phyloP scores from a whole-genome alignment of 2,113 vertebrate species.

The Oenanthe melanoleuca region DNA sequence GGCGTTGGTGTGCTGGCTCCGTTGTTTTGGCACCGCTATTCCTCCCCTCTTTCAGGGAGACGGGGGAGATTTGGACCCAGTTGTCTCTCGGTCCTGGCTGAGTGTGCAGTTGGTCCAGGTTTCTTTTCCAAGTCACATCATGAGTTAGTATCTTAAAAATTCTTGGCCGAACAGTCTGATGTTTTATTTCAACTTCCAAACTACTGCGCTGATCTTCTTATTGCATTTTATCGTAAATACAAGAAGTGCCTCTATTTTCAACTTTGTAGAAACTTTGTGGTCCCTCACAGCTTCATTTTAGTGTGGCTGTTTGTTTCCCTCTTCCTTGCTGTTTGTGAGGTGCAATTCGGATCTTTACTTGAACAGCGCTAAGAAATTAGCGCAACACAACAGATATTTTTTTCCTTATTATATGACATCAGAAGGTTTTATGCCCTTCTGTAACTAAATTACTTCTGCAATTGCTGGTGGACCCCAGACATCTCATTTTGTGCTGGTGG shows the following conservation, averaged over 20 bases:
- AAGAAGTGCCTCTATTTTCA: neutral
- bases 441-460: accelerated
- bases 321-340: neutral
- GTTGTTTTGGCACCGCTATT: neutral
- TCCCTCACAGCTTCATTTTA: neutral
- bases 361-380: neutral
- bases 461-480: neutral
- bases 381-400: accelerated
- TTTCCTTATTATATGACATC: neutral
- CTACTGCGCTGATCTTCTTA: neutral
- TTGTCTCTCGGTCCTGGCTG: neutral
- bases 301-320: neutral
- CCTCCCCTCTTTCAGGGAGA: neutral
- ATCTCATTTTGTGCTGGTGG: neutral
- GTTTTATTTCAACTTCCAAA: neutral
- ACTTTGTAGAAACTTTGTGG: constrained; percentile 2
- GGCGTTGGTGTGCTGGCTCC: neutral
- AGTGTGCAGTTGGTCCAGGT: neutral
- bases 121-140: neutral
- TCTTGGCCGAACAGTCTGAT: neutral
- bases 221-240: neutral
- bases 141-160: constrained; percentile 17
- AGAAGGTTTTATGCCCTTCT: neutral
- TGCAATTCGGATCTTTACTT: neutral
- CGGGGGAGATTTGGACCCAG: neutral